Conservation (phyloP, 2,113 vertebrate genomes). For the human (Homo sapiens) region DNA sequence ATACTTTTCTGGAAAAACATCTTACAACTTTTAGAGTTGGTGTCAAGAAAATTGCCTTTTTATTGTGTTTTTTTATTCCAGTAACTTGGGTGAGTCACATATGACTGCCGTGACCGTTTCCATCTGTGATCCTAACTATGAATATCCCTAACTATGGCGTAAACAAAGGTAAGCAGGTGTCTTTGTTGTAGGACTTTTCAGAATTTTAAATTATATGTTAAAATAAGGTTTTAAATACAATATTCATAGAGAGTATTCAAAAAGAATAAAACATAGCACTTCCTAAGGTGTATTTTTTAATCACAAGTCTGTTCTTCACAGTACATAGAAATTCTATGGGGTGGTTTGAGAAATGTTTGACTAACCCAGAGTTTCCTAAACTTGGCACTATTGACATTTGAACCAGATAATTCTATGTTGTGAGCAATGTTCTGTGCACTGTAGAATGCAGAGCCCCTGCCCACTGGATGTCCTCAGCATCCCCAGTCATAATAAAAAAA, state of each 20-base stretch:
- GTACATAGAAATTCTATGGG: background rate
- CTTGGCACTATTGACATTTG: background rate
- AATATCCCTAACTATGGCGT: background rate
- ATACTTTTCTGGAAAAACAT: background rate
- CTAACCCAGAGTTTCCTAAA: background rate
- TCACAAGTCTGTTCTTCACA: background rate
- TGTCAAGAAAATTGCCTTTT: background rate
- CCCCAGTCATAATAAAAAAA: background rate
- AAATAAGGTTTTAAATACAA: slow-evolving; percentile 51
- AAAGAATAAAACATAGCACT: background rate
- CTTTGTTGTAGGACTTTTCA: background rate
- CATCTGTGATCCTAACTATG: background rate
- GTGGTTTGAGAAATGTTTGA: background rate
- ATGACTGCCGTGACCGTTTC: background rate
- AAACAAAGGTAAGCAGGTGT: slow-evolving; percentile 34
- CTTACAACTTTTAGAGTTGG: background rate
- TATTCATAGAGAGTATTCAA: background rate
- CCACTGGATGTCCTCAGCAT: background rate
- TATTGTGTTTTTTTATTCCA: background rate
- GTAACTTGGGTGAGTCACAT: background rate
- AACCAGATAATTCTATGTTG: background rate
- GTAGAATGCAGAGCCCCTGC: background rate
- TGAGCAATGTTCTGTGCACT: background rate
- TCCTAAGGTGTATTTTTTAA: background rate
- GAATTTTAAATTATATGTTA: slow-evolving; percentile 57